Evolutionary conservation across 2,888 invertebrate genomes (phyloP), one percentile per base, ranked within the genome.

Genomic region (Lithophane socia): DNA sequence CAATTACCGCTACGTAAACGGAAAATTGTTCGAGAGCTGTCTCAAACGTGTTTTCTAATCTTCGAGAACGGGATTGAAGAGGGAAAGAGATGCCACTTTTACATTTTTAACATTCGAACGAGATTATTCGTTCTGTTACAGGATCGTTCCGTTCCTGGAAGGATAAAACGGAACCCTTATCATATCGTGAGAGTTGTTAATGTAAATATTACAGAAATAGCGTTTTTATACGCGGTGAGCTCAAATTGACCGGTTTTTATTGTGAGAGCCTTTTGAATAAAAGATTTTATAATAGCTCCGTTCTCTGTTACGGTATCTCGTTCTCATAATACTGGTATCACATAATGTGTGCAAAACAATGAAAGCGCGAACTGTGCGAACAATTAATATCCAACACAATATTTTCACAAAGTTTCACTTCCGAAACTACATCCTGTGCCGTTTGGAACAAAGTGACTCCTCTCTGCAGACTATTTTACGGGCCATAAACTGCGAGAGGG

Each of bases 1-100:
- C 95, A 96, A 96, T 96, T 96, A 96, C 95, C 93, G 93, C 95
- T 93, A 94, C 94, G 95, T 95, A 95, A 95, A 94, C 95, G 95
- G 95, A 96, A 95, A 96, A 96, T 94, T 93, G 94, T 94, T 94
- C 93, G 90, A 92, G 92, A 94, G 92, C 93, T 94, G 92, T 94
- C 91, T 91, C 91, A 93, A 93, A 95, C 94, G 94, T 95, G 95
- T 95, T 96, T 94, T 94, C 95, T 95, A 95, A 96, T 96, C 95
- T 95, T 93, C 90, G 83, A 89, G 90, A 93, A 90, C 89, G 88
- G 91, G 92, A 92, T 92, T 89, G 91, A 82, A 87, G 78, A 67
- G 89, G 90, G 89, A 91, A 91, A 92, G 86, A 86, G 90, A 92
- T 90, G 90, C 90, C 88, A 84, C 86, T 90, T 93, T 92, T 88